Conservation (phyloP, 2,797 vertebrate genomes). For the Sparidentex hasta region DNA sequence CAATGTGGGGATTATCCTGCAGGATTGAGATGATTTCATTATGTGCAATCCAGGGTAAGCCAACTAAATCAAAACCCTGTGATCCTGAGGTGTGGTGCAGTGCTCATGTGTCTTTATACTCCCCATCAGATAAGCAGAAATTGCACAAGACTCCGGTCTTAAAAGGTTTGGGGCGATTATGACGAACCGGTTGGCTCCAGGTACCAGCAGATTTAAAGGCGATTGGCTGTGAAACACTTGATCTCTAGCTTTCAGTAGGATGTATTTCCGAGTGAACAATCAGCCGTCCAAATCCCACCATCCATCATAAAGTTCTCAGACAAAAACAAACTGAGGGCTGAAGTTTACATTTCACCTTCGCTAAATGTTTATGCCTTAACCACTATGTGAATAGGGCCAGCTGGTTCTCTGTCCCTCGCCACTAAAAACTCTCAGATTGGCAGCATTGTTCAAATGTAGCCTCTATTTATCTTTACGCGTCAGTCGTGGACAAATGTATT, state of each 20-base stretch:
- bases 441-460: conserved; percentile 63
- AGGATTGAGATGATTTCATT: conserved; percentile 67
- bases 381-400: conserved; percentile 20
- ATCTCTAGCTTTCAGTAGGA: conserved; percentile 4
- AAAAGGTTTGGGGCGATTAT: conserved; percentile 41
- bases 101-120: conserved; percentile 32
- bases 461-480: conserved; percentile 75
- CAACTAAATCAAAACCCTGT: conserved; percentile 52
- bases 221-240: conserved; percentile 2
- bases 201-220: conserved; percentile 20
- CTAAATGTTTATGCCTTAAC: conserved; percentile 52
- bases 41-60: conserved; percentile 63
- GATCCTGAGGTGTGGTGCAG: conserved; percentile 41
- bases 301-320: conserved; percentile 18
- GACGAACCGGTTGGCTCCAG: conserved; percentile 28
- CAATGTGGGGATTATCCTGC: conserved; percentile 61
- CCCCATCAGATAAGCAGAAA: conserved; percentile 53
- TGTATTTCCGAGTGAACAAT: conserved; percentile 8
- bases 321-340: conserved; percentile 29
- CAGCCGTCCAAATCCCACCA: conserved; percentile 16
- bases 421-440: conserved; percentile 48
- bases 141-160: conserved; percentile 51
- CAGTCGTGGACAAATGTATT: conserved; percentile 74
- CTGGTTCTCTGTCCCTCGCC: conserved; percentile 21
- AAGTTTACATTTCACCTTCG: conserved; percentile 44